phyloP scores from a whole-genome alignment of 2,797 vertebrate genomes.

The Apodemus agrarius region DNA sequence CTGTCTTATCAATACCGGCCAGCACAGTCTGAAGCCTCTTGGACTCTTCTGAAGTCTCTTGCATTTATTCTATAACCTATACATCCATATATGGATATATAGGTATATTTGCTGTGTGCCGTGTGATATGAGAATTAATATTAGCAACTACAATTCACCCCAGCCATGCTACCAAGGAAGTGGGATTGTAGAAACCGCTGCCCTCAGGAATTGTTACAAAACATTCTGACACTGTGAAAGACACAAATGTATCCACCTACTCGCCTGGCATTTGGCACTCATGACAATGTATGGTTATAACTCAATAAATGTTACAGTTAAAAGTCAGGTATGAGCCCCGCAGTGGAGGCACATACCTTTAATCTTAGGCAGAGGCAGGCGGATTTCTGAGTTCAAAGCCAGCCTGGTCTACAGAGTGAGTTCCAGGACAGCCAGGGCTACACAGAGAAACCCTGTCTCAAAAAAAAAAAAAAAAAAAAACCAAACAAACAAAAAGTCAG shows the following conservation, averaged over 20 bases:
- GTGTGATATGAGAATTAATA: neutral
- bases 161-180: neutral
- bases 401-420: no score
- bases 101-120: no score
- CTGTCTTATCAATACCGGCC: neutral
- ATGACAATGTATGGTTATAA: neutral
- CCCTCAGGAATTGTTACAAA: neutral
- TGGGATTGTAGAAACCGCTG: neutral
- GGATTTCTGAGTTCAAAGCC: no score
- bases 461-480: no score
- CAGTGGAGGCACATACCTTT: no score
- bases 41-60: neutral
- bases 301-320: neutral
- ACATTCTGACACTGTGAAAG: neutral
- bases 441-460: no score
- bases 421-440: no score
- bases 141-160: neutral
- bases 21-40: neutral
- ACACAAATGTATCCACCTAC: neutral
- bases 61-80: no score
- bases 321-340: no score
- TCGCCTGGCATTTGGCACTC: neutral
- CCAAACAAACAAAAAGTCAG: no score
- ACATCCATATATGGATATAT: neutral
- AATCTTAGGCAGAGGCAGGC: no score